Base-by-base conservation (phyloP, 2,888 invertebrate genomes). In the Gortyna flavago region DNA sequence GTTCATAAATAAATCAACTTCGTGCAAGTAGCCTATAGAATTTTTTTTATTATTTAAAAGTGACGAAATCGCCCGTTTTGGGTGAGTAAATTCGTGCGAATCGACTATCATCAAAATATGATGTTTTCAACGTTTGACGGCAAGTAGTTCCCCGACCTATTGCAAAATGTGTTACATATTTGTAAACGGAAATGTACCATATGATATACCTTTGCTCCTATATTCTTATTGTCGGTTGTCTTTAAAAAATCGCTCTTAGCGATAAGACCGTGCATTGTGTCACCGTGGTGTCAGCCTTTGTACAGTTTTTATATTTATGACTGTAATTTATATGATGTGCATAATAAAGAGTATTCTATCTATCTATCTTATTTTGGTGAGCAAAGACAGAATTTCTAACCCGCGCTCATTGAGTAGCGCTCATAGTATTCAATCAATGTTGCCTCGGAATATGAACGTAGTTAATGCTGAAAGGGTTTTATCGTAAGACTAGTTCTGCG, bases 61-160 rank as follows among this genome's bases (percentile, higher is more conserved):
- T 54, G 54, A 25, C 9, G 54, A 54, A 54, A 25, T 54, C 54
- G 25, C 25, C 54, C 54, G 4, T 54, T 54, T 54, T 9, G 54
- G 8, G 54, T 21, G 25, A 54, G 25, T 25, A 25, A 54, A 25
- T 54, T 25, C 25, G 25, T 25, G 25, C 9, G 25, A 54, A 25
- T 54, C 25, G 9, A 54, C 25, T 25, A 25, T 6, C 9, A n/a
- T n/a, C 61, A 75, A 62, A 41, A n/a, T n/a, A n/a, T 41, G 6
- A n/a, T 77, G 51, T 76, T 41, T 38, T 32, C 13, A 62, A 62
- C 21, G n/a, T 41, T n/a, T 21, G 72, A 41, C 18, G 11, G 11
- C 21, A 21, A 9, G 32, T 21, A 32, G 32, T 11, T 62, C 11
- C 11, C 25, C 7, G 5, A 11, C 1, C 25, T 35, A 25, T 67